Base-by-base conservation (phyloP, 2,113 vertebrate genomes). In the Meles meles region DNA sequence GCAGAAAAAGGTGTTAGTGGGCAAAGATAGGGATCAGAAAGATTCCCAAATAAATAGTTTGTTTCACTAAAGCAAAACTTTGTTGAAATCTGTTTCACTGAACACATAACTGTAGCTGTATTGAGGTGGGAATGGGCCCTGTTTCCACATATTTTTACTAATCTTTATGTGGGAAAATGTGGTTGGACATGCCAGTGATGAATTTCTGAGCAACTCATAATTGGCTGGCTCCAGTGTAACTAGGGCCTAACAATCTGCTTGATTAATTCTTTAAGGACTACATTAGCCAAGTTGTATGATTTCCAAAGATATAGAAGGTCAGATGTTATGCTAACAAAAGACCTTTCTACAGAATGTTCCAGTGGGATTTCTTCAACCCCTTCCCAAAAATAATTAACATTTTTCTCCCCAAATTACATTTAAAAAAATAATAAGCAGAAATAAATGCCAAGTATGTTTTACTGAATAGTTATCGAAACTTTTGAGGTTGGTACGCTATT, bases 211-310 rank as follows among this genome's bases (percentile, higher is more conserved):
- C 97, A 98, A 98, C 98, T 98, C 96, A 90, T 98, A 99, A 98
- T 98, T 99, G 98, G 98, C 98, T 98, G 97, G 96, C 97, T 98
- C 90, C 97, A 61, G 49, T 91, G 96, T 97, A 98, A 98, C 97
- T 82, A 90, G 86, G 98, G 97, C 97, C 97, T 98, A 97, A 98
- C 98, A 98, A 94, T 99, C 98, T 98, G 97, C 98, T 98, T 98
- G 98, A 99, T 99, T 99, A 98, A 99, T 99, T 99, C 98, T 99
- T 97, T 98, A 95, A 98, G 98, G 98, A 97, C 98, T 98, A 91
- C 96, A 98, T 98, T 98, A 98, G 98, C 98, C 98, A 98, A 98
- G 96, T 98, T 99, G 99, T 98, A 89, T 98, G 98, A 98, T 99
- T 99, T 99, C 98, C 98, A 99, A 93, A 98, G 98, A 99, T 98